These are phyloP conservation scores for Drosophila gunungcola DNA, from an alignment of 1,140 invertebrate species.

Conservation along the genomic window DNA sequence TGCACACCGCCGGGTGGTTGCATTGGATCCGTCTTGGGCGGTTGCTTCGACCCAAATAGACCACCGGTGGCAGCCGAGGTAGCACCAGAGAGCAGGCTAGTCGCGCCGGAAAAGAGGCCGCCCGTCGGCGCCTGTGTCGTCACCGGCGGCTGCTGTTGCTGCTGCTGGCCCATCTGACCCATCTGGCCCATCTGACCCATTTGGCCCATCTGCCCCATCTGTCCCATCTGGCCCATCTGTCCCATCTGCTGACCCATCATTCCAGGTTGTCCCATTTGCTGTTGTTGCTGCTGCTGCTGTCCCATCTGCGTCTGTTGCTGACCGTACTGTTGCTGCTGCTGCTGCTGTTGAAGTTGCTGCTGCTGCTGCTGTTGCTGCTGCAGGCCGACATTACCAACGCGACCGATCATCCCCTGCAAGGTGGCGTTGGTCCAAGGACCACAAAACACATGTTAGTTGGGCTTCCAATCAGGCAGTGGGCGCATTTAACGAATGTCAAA, in stretches of 20 bases:
- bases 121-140: slow-evolving; percentile 76
- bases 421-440: slow-evolving; percentile 61
- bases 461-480: slow-evolving; percentile 32
- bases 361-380: slow-evolving; percentile 84
- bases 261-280: slow-evolving; percentile 73
- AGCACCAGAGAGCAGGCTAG: slow-evolving; percentile 84
- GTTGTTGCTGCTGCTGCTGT: slow-evolving; percentile 71
- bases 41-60: slow-evolving; percentile 84
- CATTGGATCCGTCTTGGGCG: slow-evolving; percentile 84
- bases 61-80: slow-evolving; percentile 85
- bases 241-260: slow-evolving; percentile 74
- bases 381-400: slow-evolving; percentile 88
- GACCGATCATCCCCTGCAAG: slow-evolving; percentile 87
- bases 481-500: slow-evolving; percentile 66
- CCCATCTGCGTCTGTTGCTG: slow-evolving; percentile 82
- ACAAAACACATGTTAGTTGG: slow-evolving; percentile 66
- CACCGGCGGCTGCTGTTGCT: slow-evolving; percentile 74
- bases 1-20: slow-evolving; percentile 84
- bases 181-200: slow-evolving; percentile 80
- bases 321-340: slow-evolving; percentile 77
- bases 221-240: slow-evolving; percentile 79
- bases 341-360: slow-evolving; percentile 81
- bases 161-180: slow-evolving; percentile 64
- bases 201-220: slow-evolving; percentile 67
- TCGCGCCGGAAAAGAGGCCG: slow-evolving; percentile 83